These are phyloP conservation scores for Drosophila cyrtoloma DNA, from an alignment of 2,888 invertebrate genomes.

Conservation along the genomic window DNA sequence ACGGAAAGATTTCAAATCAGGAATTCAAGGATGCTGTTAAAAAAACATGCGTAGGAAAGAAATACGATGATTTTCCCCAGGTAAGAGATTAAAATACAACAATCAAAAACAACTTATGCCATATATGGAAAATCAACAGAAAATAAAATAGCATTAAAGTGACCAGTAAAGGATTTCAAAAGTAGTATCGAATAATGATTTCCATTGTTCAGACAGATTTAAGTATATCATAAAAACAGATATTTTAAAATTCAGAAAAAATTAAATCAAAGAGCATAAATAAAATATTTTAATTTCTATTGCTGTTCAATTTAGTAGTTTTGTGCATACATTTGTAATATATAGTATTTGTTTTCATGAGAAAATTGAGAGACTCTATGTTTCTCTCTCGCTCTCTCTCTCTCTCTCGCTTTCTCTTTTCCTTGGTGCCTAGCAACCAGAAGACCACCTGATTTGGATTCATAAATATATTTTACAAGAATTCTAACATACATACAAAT, in stretches of 20 bases:
- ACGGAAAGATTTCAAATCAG: constrained; percentile 92
- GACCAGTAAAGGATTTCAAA: background rate
- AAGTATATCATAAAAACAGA: background rate
- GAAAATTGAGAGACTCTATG: background rate
- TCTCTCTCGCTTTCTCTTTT: background rate
- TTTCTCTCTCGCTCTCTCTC: background rate
- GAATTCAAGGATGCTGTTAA: constrained; percentile 93
- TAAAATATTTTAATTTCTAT: background rate
- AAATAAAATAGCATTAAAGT: background rate
- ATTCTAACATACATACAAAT: background rate
- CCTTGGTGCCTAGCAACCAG: background rate
- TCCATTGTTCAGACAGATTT: background rate
- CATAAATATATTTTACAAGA: background rate
- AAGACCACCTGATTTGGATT: background rate
- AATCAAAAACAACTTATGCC: background rate
- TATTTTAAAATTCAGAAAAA: background rate
- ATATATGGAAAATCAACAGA: background rate
- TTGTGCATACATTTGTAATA: background rate
- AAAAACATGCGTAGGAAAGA: constrained; percentile 91
- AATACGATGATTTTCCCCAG: constrained; percentile 92
- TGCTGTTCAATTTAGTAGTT: background rate
- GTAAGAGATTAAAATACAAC: constrained; percentile 54
- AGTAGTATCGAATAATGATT: background rate
- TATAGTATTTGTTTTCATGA: background rate
- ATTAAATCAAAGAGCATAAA: background rate